phyloP scores from a whole-genome alignment of 1,140 invertebrate species.

The Gryon sp. region DNA sequence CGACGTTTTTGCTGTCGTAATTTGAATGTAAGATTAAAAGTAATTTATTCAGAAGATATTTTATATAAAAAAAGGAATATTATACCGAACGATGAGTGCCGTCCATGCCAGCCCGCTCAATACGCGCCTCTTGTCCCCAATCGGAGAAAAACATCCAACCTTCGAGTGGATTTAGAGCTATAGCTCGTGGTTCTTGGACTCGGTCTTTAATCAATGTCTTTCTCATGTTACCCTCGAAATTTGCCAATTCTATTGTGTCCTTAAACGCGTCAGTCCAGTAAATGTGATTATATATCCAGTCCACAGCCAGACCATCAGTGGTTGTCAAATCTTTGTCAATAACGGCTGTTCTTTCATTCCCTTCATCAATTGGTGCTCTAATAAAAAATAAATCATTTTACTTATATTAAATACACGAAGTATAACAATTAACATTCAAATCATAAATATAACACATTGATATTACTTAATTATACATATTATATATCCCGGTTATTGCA shows the following conservation, averaged over 20 bases:
- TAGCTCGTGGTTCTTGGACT: conserved; percentile 95
- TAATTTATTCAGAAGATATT: background rate
- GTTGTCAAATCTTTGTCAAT: conserved; percentile 91
- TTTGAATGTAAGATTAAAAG: too few species aligned
- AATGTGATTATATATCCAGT: conserved; percentile 97
- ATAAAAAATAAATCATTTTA: conserved; percentile 31
- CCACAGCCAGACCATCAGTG: conserved; percentile 95
- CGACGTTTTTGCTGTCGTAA: too few species aligned
- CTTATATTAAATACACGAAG: too few species aligned
- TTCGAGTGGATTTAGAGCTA: conserved; percentile 96
- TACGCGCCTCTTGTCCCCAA: conserved; percentile 94
- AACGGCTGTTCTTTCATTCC: conserved; percentile 89
- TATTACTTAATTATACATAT: too few species aligned
- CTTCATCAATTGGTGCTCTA: conserved; percentile 94
- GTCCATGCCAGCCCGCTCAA: conserved; percentile 97
- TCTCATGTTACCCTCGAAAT: conserved; percentile 93
- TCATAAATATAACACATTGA: too few species aligned
- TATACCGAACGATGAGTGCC: conserved; percentile 87
- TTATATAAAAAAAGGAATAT: background rate
- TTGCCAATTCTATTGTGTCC: conserved; percentile 93
- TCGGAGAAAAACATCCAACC: conserved; percentile 99
- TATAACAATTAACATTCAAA: too few species aligned
- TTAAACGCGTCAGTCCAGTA: conserved; percentile 98
- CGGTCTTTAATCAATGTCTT: conserved; percentile 91
- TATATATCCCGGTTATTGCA: too few species aligned